These are phyloP conservation scores for Triplophysa yarkandensis DNA, from an alignment of 2,797 vertebrate species.

Conservation along the genomic window DNA sequence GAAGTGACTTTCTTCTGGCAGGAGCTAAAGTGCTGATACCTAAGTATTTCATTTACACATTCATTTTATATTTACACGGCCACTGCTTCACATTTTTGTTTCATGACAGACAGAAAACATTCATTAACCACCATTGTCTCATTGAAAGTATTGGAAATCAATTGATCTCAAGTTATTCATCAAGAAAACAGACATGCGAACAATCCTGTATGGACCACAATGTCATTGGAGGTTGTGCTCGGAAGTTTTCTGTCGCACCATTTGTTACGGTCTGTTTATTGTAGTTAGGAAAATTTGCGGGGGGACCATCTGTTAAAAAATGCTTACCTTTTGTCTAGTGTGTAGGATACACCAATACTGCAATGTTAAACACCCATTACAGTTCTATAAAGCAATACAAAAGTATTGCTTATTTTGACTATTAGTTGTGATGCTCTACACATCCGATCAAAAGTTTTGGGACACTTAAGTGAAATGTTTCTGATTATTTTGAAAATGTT, in stretches of 20 bases:
- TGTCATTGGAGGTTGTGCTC: slow-evolving; percentile 5
- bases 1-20: slow-evolving; percentile 43
- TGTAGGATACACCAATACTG: slow-evolving; percentile 9
- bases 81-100: slow-evolving; percentile 22
- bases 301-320: slow-evolving; percentile 11
- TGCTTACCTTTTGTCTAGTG: slow-evolving; percentile 8
- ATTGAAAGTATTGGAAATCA: slow-evolving; percentile 36
- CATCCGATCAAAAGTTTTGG: too few relatives aligned
- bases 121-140: slow-evolving; percentile 35
- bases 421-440: not conserved
- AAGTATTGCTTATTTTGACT: not conserved
- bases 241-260: slow-evolving; percentile 15
- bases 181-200: slow-evolving; percentile 39
- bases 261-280: slow-evolving; percentile 5
- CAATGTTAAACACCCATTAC: not conserved
- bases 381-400: not conserved
- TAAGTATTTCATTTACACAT: slow-evolving; percentile 35
- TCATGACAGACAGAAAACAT: slow-evolving; percentile 28
- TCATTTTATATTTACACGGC: slow-evolving; percentile 14
- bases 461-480: too few relatives aligned
- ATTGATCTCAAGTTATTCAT: slow-evolving; percentile 35
- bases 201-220: slow-evolving; percentile 19
- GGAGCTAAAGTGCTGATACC: slow-evolving; percentile 49
- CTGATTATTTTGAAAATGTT: too few relatives aligned
- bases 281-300: not conserved